Conservation (phyloP, 2,797 vertebrate species). For the Sebastes itinus region DNA sequence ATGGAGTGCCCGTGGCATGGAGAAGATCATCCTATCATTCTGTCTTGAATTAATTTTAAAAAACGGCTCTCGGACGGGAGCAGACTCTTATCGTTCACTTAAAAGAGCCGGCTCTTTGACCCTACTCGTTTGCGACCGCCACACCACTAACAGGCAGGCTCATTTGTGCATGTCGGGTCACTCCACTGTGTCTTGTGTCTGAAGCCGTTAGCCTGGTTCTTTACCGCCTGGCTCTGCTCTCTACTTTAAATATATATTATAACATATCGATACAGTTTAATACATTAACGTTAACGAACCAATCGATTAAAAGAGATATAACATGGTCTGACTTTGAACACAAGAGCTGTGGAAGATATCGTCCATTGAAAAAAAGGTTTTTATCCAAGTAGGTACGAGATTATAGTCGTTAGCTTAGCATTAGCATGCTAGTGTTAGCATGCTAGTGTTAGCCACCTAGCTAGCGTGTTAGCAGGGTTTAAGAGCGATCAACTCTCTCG, state of each 20-base stretch:
- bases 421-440: conserved; percentile 56
- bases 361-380: conserved; percentile 43
- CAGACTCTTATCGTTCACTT: too few species aligned
- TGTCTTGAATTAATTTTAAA: too few species aligned
- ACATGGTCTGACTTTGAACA: conserved; percentile 62
- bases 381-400: conserved; percentile 76
- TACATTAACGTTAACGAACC: conserved; percentile 69
- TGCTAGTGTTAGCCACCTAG: conserved; percentile 62
- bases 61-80: too few species aligned
- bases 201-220: conserved; percentile 89
- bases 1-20: too few species aligned
- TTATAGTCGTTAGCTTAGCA: conserved; percentile 72
- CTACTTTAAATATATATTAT: conserved; percentile 83
- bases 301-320: conserved; percentile 51
- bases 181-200: conserved; percentile 81
- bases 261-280: conserved; percentile 69
- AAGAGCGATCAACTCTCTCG: not conserved
- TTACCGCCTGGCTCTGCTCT: conserved; percentile 88
- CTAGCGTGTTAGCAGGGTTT: conserved; percentile 55
- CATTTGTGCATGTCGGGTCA: conserved; percentile 81
- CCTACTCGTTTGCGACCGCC: too few species aligned
- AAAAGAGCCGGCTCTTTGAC: too few species aligned
- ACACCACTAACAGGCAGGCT: conserved; percentile 18
- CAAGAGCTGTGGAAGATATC: conserved; percentile 62
- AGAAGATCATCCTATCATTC: too few species aligned